Evolutionary conservation across 2,888 invertebrate genomes (phyloP), one percentile per base, ranked within the genome.

Genomic region (Caenorhabditis becei): DNA sequence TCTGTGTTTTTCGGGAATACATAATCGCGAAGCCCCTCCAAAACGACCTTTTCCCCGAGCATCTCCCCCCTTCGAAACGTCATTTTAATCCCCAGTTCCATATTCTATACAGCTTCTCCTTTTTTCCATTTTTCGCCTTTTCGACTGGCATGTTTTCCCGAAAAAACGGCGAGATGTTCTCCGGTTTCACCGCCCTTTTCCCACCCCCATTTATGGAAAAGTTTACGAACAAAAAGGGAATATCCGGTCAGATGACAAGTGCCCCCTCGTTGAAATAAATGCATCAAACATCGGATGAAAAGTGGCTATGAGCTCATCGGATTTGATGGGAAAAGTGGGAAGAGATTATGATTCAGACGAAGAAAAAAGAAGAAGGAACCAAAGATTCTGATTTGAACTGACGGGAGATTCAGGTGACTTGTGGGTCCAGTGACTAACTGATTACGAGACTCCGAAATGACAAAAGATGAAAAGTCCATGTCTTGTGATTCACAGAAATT

Each of bases 181-280:
- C 51, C 51, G 51, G 24, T 51, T 37, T 59, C 47, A 28, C 28
- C 26, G 47, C 28, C 47, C 37, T 59, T 58, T n/a, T 58, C 58
- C 59, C 37, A 35, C 37, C 59, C 54, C 54, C 54, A 54, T 54
- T 54, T 54, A 54, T 54, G 37, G n/a, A 59, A 24, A 61, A 44
- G 61, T 24, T 24, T 14, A 7, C 20, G 23, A 32, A 32, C 18
- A 14, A 23, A 23, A 44, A 18, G 32, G 32, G 41, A 35, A 51
- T 24, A 35, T 54, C 28, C 26, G 54, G 63, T 63, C 63, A 51
- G 63, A 49, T 63, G 63, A 63, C 20, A 18, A 35, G n/a, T 32
- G 32, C 10, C 16, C 3, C 16, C 7, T 16, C 16, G 10, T 14
- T 59, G 37, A 24, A n/a, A n/a, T n/a, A n/a, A 14, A 44, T 3